phyloP scores from a whole-genome alignment of 92 coral and sea anemone species.

The Phymanthus crucifer region DNA sequence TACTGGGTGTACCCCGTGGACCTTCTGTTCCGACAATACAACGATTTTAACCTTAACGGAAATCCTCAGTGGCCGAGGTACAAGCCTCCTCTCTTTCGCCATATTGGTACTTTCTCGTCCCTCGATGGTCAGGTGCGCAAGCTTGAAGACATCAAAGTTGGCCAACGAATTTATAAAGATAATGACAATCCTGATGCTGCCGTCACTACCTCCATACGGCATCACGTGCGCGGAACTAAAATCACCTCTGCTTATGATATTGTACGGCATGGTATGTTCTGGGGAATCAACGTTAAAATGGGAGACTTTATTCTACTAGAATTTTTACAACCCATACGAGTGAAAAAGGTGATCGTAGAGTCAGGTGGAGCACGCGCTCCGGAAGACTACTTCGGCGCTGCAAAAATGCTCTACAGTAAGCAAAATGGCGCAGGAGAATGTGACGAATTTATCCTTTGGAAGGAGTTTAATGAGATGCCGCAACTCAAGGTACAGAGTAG shows the following conservation, averaged over 20 bases:
- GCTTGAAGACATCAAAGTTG: constrained; percentile 38
- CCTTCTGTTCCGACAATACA: constrained; percentile 66
- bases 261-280: constrained; percentile 48
- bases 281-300: constrained; percentile 56
- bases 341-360: constrained; percentile 53
- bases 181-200: constrained; percentile 59
- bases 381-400: constrained; percentile 66
- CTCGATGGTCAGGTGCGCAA: constrained; percentile 66
- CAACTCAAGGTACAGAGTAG: constrained; percentile 36
- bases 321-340: constrained; percentile 37
- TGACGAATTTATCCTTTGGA: constrained; percentile 36
- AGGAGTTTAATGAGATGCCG: constrained; percentile 26
- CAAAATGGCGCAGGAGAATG: constrained; percentile 40
- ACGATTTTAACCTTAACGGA: constrained; percentile 68
- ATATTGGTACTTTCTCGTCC: constrained; percentile 66
- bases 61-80: constrained; percentile 61
- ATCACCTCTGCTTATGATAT: constrained; percentile 44
- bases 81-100: constrained; percentile 64
- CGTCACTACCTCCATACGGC: constrained; percentile 50
- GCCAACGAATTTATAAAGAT: constrained; percentile 43
- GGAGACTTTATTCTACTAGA: constrained; percentile 46
- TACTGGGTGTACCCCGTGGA: constrained; percentile 84
- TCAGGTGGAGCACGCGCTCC: constrained; percentile 63
- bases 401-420: constrained; percentile 32
- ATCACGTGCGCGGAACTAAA: constrained; percentile 11